Base-by-base conservation (phyloP, 1,140 invertebrate species). In the Cherax destructor region DNA sequence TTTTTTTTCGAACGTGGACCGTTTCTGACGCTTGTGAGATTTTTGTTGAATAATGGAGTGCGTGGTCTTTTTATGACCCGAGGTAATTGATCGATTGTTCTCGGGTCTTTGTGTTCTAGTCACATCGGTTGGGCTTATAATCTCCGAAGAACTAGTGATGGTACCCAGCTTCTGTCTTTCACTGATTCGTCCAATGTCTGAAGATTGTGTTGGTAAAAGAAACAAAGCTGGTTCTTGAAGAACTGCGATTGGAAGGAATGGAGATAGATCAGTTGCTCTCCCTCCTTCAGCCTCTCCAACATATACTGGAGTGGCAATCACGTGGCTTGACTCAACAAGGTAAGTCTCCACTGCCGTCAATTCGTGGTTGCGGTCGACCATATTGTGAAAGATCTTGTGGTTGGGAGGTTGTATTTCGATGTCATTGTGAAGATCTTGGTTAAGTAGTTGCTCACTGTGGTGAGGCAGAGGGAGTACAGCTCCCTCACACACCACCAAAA, bases 1-100 rank as follows among this genome's bases (percentile, higher is more conserved):
- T 21, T 91, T 86, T 52, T 85, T 24, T 30, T 50, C 76, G 16
- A 80, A 10, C 50, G 83, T 80, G 77, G 87, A 92, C 0, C 92
- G 59, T 65, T 91, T 92, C 69, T 92, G 78, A 52, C 92, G 69
- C 41, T 4, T 83, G 59, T 69, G 81, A 21, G 59, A 13, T 21
- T 72, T 72, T 9, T 61, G 9, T 21, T 16, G 47, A 6, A 41
- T 30, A 30, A 21, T 41, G 1, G 13, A 21, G 2, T 9, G 49
- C 10, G 16, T 74, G 76, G 50, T 4, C 74, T 6, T 52, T 18
- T 74, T 52, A 10, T 85, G 65, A 7, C 21, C 18, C 18, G 84
- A 65, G 0, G 69, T 74, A n/a, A 10, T 4, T n/a, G 69, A 21
- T 7, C 24, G 69, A 74, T 21, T 5, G 6, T 30, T 6, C 24